phyloP scores from a whole-genome alignment of 2,797 vertebrate genomes.

The Muraenolepis orangiensis region DNA sequence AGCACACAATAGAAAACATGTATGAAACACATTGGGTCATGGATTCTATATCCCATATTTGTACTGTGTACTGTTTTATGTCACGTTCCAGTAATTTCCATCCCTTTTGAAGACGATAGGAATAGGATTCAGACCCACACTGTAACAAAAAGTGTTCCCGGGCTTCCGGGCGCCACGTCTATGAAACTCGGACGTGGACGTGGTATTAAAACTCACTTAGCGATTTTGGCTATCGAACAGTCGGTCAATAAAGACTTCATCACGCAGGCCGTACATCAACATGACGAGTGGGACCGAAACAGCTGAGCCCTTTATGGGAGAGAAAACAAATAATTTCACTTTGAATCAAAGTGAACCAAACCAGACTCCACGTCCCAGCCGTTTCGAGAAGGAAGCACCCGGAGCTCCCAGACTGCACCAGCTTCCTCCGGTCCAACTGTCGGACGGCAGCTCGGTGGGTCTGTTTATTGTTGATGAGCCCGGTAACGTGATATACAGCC shows the following conservation, averaged over 20 bases:
- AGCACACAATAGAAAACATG: neutral
- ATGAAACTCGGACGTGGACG: neutral
- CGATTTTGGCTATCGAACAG: slow-evolving; percentile 17
- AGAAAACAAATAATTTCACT: slow-evolving; percentile 45
- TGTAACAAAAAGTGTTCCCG: neutral
- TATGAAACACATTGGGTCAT: neutral
- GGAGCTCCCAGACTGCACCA: slow-evolving; percentile 33
- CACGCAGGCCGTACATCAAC: slow-evolving; percentile 46
- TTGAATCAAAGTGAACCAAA: slow-evolving; percentile 29
- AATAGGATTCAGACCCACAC: neutral
- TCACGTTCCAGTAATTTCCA: neutral
- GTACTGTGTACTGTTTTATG: neutral
- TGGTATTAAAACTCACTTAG: neutral
- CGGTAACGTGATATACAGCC: slow-evolving; percentile 61
- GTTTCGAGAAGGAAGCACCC: slow-evolving; percentile 34
- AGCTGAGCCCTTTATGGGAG: slow-evolving; percentile 36
- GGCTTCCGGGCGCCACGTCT: neutral
- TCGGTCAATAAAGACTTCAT: slow-evolving; percentile 33
- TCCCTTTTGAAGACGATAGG: neutral
- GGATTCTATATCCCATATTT: neutral
- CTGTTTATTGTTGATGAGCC: slow-evolving; percentile 56
- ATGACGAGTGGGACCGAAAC: slow-evolving; percentile 40
- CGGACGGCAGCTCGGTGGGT: slow-evolving; percentile 20
- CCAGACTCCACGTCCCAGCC: slow-evolving; percentile 42
- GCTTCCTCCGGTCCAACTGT: slow-evolving; percentile 25